phyloP scores from a whole-genome alignment of 2,113 vertebrate genomes.

The Cyprichromis sp. region DNA sequence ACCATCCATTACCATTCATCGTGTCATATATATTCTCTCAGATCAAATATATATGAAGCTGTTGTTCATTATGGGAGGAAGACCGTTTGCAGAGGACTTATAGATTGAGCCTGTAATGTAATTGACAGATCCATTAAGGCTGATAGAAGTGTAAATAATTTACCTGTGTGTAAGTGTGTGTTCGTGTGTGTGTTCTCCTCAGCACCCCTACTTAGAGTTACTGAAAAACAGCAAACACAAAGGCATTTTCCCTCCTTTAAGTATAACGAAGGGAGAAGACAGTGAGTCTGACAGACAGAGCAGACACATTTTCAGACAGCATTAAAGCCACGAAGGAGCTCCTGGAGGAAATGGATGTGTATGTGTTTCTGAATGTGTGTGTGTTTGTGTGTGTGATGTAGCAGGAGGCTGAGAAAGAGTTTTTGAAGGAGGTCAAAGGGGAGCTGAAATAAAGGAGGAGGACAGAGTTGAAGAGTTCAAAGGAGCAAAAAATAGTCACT shows the following conservation, averaged over 20 bases:
- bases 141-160: conserved; percentile 46
- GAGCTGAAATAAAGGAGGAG: not conserved
- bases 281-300: conserved; percentile 25
- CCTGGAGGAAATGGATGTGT: conserved; percentile 4
- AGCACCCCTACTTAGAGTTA: not conserved
- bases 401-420: not conserved
- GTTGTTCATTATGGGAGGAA: conserved; percentile 20
- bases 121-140: conserved; percentile 42
- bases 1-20: not conserved
- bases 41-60: conserved; percentile 26
- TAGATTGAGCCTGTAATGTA: conserved; percentile 31
- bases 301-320: conserved; percentile 9
- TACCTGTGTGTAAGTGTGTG: not conserved
- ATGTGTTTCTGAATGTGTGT: not conserved
- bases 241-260: conserved; percentile 23
- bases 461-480: not conserved
- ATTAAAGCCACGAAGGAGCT: conserved; percentile 1
- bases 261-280: conserved; percentile 31
- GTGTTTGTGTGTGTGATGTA: not conserved
- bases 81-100: conserved; percentile 14
- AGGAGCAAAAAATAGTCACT: not conserved
- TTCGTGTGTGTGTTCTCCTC: not conserved
- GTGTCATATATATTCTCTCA: not conserved
- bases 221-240: conserved; percentile 12
- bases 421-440: not conserved